These are phyloP conservation scores for Portevinia maculata DNA, from an alignment of 2,888 invertebrate genomes.

Conservation along the genomic window DNA sequence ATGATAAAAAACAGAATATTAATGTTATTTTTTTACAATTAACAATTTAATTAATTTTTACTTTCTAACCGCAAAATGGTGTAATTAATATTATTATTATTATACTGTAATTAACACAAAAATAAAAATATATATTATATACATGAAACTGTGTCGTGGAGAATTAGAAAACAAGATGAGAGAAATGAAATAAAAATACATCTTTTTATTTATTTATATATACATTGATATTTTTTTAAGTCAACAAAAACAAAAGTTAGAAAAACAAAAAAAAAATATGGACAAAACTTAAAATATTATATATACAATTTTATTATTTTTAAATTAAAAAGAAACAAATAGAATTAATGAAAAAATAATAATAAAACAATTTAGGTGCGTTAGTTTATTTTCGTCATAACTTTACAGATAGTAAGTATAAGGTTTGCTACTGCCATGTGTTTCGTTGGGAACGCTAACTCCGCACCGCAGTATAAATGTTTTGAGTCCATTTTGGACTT, in stretches of 20 bases:
- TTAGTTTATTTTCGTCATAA: neutral
- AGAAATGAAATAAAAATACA: constrained; percentile 64
- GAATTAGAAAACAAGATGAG: constrained; percentile 52
- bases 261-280: too few species aligned
- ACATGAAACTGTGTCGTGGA: constrained; percentile 72
- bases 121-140: constrained; percentile 72
- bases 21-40: constrained; percentile 71
- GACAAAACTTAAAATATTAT: constrained; percentile 73
- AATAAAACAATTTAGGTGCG: constrained; percentile 8
- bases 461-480: too few species aligned
- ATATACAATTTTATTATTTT: constrained; percentile 74
- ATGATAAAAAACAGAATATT: constrained; percentile 50
- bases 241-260: constrained; percentile 58
- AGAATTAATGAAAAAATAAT: constrained; percentile 63
- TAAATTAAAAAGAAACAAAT: constrained; percentile 72
- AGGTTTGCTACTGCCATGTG: neutral
- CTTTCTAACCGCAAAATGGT: constrained; percentile 56
- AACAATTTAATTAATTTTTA: constrained; percentile 64
- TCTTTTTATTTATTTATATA: constrained; percentile 74
- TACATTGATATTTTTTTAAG: constrained; percentile 75
- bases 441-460: too few species aligned
- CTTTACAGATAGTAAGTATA: neutral
- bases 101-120: constrained; percentile 67
- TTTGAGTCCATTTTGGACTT: too few species aligned
- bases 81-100: constrained; percentile 70